phyloP scores from a whole-genome alignment of 2,797 vertebrate genomes.

The Peromyscus attwateri region DNA sequence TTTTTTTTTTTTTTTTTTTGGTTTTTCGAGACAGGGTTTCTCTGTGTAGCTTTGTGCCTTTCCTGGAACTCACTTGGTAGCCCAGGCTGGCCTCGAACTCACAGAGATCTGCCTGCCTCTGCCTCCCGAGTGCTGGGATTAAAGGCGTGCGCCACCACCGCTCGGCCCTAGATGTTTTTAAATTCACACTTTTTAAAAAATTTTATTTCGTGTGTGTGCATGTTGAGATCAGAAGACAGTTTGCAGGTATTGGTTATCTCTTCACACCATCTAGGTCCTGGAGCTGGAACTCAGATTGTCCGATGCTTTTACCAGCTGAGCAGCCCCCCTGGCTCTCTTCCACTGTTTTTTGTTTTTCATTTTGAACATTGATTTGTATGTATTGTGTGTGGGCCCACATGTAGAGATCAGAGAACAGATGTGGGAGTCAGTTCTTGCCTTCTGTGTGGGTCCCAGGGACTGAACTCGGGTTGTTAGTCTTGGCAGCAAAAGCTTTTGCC shows the following conservation, averaged over 20 bases:
- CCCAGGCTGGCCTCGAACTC: neutral
- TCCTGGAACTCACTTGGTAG: too few species aligned
- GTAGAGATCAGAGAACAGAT: neutral
- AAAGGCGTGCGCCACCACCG: neutral
- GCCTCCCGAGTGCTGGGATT: neutral
- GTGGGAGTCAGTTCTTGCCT: neutral
- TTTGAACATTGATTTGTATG: neutral
- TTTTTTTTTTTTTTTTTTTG: too few species aligned
- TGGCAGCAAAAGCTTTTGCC: neutral
- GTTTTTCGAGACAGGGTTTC: too few species aligned
- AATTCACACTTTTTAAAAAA: neutral
- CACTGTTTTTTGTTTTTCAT: neutral
- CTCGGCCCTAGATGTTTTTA: neutral
- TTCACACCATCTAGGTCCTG: neutral
- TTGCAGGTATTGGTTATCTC: neutral
- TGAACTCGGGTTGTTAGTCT: neutral
- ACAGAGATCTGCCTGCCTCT: neutral
- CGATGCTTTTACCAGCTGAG: neutral
- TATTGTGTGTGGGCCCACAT: neutral
- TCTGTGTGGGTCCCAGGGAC: neutral
- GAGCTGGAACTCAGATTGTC: too few species aligned
- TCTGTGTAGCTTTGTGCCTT: too few species aligned
- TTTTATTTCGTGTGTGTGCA: neutral
- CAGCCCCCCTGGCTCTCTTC: too few species aligned
- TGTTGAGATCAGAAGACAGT: neutral